These are phyloP conservation scores for Luehdorfia chinensis DNA, from an alignment of 1,140 invertebrate genomes.

Conservation along the genomic window DNA sequence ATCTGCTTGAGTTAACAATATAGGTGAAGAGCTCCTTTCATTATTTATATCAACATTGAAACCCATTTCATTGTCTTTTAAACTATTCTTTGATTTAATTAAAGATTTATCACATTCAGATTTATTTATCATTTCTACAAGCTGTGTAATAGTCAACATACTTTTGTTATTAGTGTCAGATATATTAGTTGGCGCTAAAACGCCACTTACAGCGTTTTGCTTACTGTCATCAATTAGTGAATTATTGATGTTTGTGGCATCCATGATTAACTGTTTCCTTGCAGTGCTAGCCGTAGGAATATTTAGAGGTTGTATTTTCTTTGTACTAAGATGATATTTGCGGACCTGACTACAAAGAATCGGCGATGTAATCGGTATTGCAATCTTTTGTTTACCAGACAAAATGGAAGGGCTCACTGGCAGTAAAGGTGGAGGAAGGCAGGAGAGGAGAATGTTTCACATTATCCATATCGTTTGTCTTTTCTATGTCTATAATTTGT, in stretches of 20 bases:
- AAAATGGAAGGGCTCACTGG: conserved; percentile 56
- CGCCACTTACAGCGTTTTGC: not conserved
- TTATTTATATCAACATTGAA: not conserved
- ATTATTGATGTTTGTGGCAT: no score
- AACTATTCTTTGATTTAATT: conserved; percentile 16
- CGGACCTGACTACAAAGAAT: conserved; percentile 49
- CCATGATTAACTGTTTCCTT: conserved; percentile 24
- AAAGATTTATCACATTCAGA: conserved; percentile 22
- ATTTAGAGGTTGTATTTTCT: conserved; percentile 28
- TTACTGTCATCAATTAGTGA: not conserved
- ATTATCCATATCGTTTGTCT: not conserved
- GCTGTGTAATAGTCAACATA: conserved; percentile 60
- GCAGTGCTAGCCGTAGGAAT: conserved; percentile 29
- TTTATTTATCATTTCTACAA: conserved; percentile 59
- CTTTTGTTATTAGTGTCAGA: conserved; percentile 41
- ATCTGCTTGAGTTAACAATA: conserved; percentile 53
- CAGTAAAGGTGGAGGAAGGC: conserved; percentile 1
- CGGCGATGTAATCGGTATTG: conserved; percentile 39
- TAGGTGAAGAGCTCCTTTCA: conserved; percentile 47
- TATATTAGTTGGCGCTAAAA: not conserved
- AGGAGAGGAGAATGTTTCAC: not conserved
- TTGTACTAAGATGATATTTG: conserved; percentile 42
- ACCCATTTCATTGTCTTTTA: conserved; percentile 6
- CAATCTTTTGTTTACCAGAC: conserved; percentile 32
- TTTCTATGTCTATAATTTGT: not conserved